These are phyloP conservation scores for Ichneumoninae sp. DNA, from an alignment of 2,888 invertebrate species.

Conservation along the genomic window DNA sequence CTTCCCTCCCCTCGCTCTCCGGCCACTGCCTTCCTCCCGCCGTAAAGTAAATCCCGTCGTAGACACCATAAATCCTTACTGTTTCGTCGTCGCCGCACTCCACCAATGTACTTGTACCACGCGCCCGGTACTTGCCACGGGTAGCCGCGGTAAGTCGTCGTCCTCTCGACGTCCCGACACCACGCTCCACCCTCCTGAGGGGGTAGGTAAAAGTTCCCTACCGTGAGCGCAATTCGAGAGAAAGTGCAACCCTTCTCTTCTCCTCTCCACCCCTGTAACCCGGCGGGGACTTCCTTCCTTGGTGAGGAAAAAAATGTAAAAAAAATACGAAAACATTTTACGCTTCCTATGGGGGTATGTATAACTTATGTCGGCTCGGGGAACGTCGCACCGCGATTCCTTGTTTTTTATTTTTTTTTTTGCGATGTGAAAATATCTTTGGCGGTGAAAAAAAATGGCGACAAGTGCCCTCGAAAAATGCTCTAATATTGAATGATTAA, in stretches of 20 bases:
- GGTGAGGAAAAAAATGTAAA: slow-evolving; percentile 32
- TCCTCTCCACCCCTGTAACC: neutral
- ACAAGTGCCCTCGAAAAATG: too few species aligned
- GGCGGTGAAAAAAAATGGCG: neutral
- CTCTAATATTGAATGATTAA: too few species aligned
- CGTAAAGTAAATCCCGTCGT: slow-evolving; percentile 70
- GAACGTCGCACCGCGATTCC: slow-evolving; percentile 38
- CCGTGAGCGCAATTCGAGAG: slow-evolving; percentile 57
- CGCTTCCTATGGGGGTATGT: slow-evolving; percentile 40
- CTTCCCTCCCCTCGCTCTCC: slow-evolving; percentile 42
- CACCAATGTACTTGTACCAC: slow-evolving; percentile 42
- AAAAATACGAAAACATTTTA: slow-evolving; percentile 29
- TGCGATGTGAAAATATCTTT: neutral
- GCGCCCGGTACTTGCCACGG: slow-evolving; percentile 26
- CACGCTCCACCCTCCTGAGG: slow-evolving; percentile 14
- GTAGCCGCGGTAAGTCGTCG: slow-evolving; percentile 55
- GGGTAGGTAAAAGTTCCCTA: slow-evolving; percentile 52
- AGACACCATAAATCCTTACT: slow-evolving; percentile 69
- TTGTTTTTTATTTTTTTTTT: neutral
- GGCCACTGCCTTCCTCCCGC: slow-evolving; percentile 38
- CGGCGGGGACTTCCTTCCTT: slow-evolving; percentile 32
- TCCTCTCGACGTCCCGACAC: slow-evolving; percentile 56
- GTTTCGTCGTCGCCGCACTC: slow-evolving; percentile 48
- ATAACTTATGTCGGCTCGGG: slow-evolving; percentile 55
- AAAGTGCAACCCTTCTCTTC: slow-evolving; percentile 57